Conservation (phyloP, 2,113 vertebrate genomes). For the Chamaetylas fuelleborni region DNA sequence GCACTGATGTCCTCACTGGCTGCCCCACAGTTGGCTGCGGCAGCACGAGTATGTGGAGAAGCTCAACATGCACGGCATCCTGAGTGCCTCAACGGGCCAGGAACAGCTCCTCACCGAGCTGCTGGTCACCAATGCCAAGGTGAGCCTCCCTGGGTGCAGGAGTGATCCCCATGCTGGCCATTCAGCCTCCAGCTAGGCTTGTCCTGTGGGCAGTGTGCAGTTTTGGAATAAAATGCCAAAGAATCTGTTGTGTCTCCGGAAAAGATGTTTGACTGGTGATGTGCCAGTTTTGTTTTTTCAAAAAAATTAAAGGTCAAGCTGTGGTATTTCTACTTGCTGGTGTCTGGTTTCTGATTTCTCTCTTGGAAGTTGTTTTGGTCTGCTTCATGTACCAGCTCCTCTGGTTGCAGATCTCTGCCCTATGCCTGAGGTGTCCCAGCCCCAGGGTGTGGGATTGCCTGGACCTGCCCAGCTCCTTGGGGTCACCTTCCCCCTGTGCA, state of each 20-base stretch:
- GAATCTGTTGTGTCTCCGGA: neutral
- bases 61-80: slow-evolving; percentile 92
- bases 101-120: slow-evolving; percentile 89
- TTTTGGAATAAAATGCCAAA: neutral
- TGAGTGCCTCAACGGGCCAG: slow-evolving; percentile 79
- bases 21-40: slow-evolving; percentile 82
- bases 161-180: accelerated
- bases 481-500: neutral
- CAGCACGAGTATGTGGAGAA: slow-evolving; percentile 91
- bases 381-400: accelerated
- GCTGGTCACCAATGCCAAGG: slow-evolving; percentile 86
- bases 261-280: neutral
- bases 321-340: neutral
- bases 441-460: neutral
- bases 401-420: accelerated
- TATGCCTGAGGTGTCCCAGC: neutral
- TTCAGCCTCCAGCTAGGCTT: too few species aligned
- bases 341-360: neutral
- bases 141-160: slow-evolving; percentile 39
- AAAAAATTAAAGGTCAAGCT: slow-evolving; percentile 15
- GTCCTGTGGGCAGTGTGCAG: neutral
- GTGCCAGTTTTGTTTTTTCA: neutral
- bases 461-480: neutral
- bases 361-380: neutral
- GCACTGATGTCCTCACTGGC: neutral